phyloP scores from a whole-genome alignment of 2,113 vertebrate genomes.

The Deroptyus accipitrinus region DNA sequence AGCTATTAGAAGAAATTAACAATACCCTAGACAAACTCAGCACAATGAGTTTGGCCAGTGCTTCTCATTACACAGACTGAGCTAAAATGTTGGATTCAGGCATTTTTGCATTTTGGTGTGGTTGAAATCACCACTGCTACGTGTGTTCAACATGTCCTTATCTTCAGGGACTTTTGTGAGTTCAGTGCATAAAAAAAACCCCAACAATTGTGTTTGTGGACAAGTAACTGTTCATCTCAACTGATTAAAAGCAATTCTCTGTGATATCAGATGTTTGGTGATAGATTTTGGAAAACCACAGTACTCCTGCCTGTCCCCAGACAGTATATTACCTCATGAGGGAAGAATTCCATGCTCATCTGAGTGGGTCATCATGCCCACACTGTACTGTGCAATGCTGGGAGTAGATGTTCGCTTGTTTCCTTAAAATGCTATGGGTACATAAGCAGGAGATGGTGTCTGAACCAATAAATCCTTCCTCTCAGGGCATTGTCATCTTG shows the following conservation, averaged over 20 bases:
- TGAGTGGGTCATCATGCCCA: neutral
- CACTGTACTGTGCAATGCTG: neutral
- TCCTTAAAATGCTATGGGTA: neutral
- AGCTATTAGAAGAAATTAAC: neutral
- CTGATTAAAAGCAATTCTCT: neutral
- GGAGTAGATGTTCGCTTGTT: neutral
- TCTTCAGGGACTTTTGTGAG: neutral
- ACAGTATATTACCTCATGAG: no score
- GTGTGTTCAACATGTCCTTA: neutral
- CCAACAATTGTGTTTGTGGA: neutral
- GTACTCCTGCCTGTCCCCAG: neutral
- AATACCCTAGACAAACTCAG: neutral
- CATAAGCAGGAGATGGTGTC: neutral
- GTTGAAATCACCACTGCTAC: neutral
- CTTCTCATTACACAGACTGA: neutral
- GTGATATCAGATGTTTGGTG: neutral
- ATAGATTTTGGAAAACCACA: neutral
- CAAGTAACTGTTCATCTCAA: neutral
- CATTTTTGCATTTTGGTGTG: neutral
- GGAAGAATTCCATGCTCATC: neutral
- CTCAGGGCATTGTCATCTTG: rapidly evolving
- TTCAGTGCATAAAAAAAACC: neutral
- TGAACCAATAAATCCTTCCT: neutral
- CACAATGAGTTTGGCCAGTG: neutral
- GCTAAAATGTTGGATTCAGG: neutral